Evolutionary conservation across 2,797 vertebrate species (phyloP).

Genomic region (Pangasius djambal): DNA sequence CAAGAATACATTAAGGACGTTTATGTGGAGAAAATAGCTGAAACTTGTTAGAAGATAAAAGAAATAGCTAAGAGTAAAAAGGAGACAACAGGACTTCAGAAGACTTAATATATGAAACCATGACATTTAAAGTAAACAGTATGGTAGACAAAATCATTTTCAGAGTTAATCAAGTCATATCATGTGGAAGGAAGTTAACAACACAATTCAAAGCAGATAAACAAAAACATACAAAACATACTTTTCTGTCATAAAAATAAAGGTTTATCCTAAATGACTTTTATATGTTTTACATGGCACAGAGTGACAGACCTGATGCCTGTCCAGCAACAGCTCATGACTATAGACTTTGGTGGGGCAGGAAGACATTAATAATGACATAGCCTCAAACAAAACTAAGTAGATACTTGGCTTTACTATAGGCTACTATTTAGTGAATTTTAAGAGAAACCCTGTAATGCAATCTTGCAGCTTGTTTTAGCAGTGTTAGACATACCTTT

Average conservation of each 20-base stretch:
- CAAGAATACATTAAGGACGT: not conserved
- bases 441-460: not conserved
- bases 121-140: not conserved
- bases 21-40: conserved; percentile 1
- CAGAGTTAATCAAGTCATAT: not conserved
- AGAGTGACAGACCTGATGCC: not conserved
- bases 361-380: not conserved
- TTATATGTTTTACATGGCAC: not conserved
- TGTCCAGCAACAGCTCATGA: not conserved
- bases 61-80: not conserved
- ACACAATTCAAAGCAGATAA: not conserved
- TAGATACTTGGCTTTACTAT: not conserved
- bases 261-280: not conserved
- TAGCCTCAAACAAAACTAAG: not conserved
- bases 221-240: not conserved
- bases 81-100: not conserved
- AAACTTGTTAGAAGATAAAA: not conserved
- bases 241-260: not conserved
- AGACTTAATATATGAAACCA: not conserved
- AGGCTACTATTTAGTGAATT: not conserved
- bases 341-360: not conserved
- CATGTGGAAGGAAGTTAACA: not conserved
- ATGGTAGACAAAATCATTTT: not conserved
- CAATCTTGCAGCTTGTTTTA: not conserved
- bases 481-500: not conserved